Evolutionary conservation across 2,888 invertebrate species (phyloP).

Genomic region (Ischnus inquisitorius): DNA sequence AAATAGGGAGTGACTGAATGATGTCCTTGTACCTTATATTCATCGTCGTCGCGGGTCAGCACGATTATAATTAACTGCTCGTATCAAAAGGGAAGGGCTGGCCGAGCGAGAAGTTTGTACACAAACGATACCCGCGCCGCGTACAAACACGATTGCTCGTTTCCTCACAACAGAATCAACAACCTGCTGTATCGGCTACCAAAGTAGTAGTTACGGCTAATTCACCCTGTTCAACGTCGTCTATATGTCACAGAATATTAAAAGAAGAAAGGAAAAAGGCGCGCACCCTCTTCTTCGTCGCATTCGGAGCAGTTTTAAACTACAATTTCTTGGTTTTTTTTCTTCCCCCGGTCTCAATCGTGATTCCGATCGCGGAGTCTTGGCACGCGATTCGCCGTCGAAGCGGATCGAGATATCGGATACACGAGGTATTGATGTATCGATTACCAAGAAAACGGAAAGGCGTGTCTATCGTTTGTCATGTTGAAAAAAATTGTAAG

Average conservation of each 20-base stretch:
- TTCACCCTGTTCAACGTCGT: slow-evolving; percentile 50
- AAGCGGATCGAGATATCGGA: slow-evolving; percentile 3
- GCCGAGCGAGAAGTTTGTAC: slow-evolving; percentile 29
- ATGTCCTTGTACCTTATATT: neutral
- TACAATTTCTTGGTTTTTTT: neutral
- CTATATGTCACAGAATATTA: slow-evolving; percentile 19
- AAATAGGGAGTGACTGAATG: neutral
- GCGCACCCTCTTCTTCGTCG: neutral
- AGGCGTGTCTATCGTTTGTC: neutral
- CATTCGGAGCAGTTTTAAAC: neutral
- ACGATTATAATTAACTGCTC: slow-evolving; percentile 55
- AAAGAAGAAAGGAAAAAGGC: slow-evolving; percentile 18
- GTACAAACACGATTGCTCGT: slow-evolving; percentile 1
- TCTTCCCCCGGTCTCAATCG: neutral
- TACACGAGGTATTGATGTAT: neutral
- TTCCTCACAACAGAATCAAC: slow-evolving; percentile 40
- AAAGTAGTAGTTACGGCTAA: slow-evolving; percentile 50
- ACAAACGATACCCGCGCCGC: slow-evolving; percentile 27
- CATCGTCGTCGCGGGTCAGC: slow-evolving; percentile 5
- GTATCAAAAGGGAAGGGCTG: slow-evolving; percentile 50
- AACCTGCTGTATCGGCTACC: slow-evolving; percentile 48
- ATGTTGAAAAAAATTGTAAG: neutral
- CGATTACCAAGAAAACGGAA: neutral
- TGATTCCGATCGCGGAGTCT: neutral
- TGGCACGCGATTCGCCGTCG: neutral